A percentile compares a stretch with the other conserved stretches of the same genome.
Conservation (phyloP, 1,140 invertebrate genomes). For the Tetramorium alpestre region DNA sequence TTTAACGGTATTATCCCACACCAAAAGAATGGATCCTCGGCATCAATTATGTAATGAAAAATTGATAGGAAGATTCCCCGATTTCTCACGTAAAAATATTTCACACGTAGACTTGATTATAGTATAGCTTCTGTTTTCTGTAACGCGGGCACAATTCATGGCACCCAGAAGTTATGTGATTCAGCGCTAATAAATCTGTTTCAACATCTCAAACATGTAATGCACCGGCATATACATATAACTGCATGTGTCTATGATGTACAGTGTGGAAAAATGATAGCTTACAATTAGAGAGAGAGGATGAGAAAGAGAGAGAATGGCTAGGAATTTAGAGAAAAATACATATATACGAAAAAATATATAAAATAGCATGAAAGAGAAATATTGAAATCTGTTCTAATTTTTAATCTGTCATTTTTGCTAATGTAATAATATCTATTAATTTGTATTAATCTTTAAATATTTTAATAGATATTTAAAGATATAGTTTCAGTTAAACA, state of each 20-base stretch:
- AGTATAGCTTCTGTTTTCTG: neutral
- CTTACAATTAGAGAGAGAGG: neutral
- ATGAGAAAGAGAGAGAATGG: neutral
- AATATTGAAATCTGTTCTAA: neutral
- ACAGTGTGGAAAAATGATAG: neutral
- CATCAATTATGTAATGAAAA: conserved; percentile 27
- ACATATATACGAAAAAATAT: neutral
- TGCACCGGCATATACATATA: neutral
- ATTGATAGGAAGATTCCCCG: neutral
- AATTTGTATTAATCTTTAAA: neutral
- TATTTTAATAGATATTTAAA: neutral
- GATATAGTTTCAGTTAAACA: neutral
- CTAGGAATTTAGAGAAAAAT: neutral
- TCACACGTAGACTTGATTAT: conserved; percentile 1
- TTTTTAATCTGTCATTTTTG: neutral
- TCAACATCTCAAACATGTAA: conserved; percentile 6
- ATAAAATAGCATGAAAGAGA: neutral
- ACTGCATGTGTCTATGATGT: too few species aligned
- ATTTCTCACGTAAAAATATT: conserved; percentile 35
- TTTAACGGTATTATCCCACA: neutral
- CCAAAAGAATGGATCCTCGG: neutral
- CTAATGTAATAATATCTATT: neutral
- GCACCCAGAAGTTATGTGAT: conserved; percentile 27
- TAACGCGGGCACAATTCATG: neutral
- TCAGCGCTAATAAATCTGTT: conserved; percentile 14